Conservation (phyloP, 2,113 vertebrate species). For the Antechinus flavipes region DNA sequence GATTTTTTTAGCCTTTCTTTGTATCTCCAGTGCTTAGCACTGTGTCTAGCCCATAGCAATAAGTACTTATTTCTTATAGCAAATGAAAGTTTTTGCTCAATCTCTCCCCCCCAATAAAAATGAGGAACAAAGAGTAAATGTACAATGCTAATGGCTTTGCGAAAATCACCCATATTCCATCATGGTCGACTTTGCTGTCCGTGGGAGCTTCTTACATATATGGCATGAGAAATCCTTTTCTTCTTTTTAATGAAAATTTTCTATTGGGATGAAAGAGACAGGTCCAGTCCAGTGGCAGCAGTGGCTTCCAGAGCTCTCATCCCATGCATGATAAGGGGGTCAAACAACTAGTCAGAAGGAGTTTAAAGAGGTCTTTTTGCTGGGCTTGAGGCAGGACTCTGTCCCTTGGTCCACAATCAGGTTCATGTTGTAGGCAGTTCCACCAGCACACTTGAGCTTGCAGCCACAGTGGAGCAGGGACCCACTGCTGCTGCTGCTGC, state of each 20-base stretch:
- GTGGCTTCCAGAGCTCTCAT: too few relatives aligned
- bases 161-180: neutral
- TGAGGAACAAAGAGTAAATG: neutral
- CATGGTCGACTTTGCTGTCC: neutral
- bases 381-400: too few relatives aligned
- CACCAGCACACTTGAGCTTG: too few relatives aligned
- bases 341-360: too few relatives aligned
- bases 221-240: neutral
- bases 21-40: neutral
- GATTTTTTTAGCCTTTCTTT: neutral
- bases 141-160: neutral
- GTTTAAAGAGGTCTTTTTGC: too few relatives aligned
- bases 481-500: too few relatives aligned
- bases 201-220: neutral
- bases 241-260: neutral
- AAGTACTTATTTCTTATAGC: neutral
- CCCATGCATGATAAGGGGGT: too few relatives aligned
- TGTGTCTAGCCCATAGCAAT: neutral
- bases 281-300: neutral
- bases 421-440: too few relatives aligned
- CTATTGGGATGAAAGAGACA: neutral
- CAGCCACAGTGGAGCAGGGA: too few relatives aligned
- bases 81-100: neutral
- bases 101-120: neutral
- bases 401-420: too few relatives aligned